Evolutionary conservation across 1,140 invertebrate species (phyloP).

Genomic region (Papilio dardanus): DNA sequence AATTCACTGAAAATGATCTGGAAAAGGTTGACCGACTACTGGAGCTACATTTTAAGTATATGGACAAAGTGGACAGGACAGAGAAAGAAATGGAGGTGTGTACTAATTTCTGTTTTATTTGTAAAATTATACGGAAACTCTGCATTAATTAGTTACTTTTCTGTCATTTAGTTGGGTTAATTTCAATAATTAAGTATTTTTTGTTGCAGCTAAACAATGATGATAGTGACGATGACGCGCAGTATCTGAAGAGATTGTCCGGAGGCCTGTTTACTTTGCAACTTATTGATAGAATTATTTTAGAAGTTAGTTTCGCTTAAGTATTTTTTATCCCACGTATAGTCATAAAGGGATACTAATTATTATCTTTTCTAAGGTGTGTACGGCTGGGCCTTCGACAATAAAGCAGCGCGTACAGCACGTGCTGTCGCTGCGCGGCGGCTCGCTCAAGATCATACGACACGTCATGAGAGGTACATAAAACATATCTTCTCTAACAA

Average conservation of each 20-base stretch:
- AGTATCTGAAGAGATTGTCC: slow-evolving; percentile 94
- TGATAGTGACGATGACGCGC: slow-evolving; percentile 84
- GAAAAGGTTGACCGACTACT: slow-evolving; percentile 98
- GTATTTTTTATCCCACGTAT: not conserved
- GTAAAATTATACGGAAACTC: too few relatives aligned
- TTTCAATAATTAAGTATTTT: slow-evolving; percentile 26
- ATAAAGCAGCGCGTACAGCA: slow-evolving; percentile 95
- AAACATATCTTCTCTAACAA: not conserved
- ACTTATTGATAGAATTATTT: slow-evolving; percentile 96
- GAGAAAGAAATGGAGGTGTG: slow-evolving; percentile 89
- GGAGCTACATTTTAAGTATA: slow-evolving; percentile 98
- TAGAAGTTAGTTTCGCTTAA: slow-evolving; percentile 86
- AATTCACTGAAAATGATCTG: slow-evolving; percentile 99
- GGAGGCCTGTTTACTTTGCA: slow-evolving; percentile 98
- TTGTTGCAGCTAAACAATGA: slow-evolving; percentile 65
- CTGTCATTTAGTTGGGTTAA: not conserved
- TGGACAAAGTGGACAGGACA: slow-evolving; percentile 95
- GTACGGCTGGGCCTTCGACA: slow-evolving; percentile 88
- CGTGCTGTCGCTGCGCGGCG: slow-evolving; percentile 94
- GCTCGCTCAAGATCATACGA: slow-evolving; percentile 96
- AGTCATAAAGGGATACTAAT: not conserved
- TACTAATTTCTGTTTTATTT: not conserved
- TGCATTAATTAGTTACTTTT: too few relatives aligned
- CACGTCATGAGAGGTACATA: slow-evolving; percentile 94
- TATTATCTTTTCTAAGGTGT: slow-evolving; percentile 73